Base-by-base conservation (phyloP, 2,888 invertebrate species). In the Synanthedon myopaeformis region DNA sequence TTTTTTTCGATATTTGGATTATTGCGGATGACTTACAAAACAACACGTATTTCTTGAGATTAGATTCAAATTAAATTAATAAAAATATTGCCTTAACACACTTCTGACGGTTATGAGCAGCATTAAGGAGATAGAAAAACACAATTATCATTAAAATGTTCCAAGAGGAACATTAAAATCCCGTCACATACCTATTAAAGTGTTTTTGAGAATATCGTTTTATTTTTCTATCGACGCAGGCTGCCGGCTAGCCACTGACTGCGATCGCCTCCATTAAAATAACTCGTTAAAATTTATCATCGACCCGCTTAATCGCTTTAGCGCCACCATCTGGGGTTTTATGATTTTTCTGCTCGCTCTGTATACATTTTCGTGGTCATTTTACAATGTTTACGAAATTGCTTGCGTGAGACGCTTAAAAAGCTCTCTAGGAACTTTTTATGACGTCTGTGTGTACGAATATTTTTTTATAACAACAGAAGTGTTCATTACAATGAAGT, bases 211-310 rank as follows among this genome's bases (percentile, higher is more conserved):
- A 74, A 75, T 76, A 75, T 75, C 79, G 74, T 80, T 84, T 83
- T 83, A 82, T 86, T 84, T 86, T 87, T 82, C 83, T 85, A 83
- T 83, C 78, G 76, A 72, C 72, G 70, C 82, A 78, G 80, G 76
- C 81, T 79, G 82, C 79, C 71, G 77, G 77, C 75, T 73, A 74
- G 82, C 85, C 85, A 78, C 84, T 82, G 82, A 83, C 81, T 83
- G 81, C 79, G 85, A 87, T 87, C 82, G 83, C 83, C 79, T 79
- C 85, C 86, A 84, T 87, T 87, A 86, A 87, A 86, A 87, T 87
- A 85, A 85, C 86, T 87, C 86, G 86, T 87, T 87, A 87, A 87
- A 87, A 87, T 87, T 86, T 87, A 87, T 87, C 86, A 86, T 87
- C 86, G 83, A 81, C 80, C 84, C 82, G 86, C 82, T 86, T 86